Conservation (phyloP, 2,888 invertebrate species). For the Scrobipalpa costella region DNA sequence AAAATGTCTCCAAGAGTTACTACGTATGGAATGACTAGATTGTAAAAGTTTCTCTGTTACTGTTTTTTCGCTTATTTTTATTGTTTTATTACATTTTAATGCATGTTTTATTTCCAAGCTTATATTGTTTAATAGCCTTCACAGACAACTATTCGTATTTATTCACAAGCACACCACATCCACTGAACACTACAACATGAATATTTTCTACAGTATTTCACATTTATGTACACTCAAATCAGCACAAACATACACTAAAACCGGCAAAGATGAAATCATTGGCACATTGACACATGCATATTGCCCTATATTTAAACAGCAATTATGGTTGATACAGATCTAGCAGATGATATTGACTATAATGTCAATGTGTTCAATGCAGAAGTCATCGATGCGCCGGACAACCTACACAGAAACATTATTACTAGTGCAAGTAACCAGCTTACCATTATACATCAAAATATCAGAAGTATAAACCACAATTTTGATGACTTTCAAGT, state of each 20-base stretch:
- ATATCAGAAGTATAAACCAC: background rate
- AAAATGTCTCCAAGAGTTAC: background rate
- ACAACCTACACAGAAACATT: background rate
- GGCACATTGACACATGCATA: background rate
- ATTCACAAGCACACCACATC: too few relatives aligned
- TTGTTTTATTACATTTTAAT: background rate
- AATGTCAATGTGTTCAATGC: constrained; percentile 3
- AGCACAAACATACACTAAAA: background rate
- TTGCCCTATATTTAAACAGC: background rate
- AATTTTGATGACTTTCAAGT: background rate
- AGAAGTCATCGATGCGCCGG: background rate
- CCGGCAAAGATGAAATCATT: background rate
- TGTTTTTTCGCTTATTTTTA: background rate
- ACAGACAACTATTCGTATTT: background rate
- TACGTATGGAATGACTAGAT: background rate
- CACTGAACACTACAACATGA: background rate
- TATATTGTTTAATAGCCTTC: background rate
- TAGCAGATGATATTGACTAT: background rate
- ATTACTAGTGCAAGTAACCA: background rate
- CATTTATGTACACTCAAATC: background rate
- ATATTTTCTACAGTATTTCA: background rate
- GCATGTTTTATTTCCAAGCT: too few relatives aligned
- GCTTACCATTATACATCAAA: background rate
- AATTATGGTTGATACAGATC: background rate
- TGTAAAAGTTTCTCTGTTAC: background rate